Evolutionary conservation across 2,888 invertebrate genomes (phyloP).

Genomic region (Gastracanthus pulcherrimus): DNA sequence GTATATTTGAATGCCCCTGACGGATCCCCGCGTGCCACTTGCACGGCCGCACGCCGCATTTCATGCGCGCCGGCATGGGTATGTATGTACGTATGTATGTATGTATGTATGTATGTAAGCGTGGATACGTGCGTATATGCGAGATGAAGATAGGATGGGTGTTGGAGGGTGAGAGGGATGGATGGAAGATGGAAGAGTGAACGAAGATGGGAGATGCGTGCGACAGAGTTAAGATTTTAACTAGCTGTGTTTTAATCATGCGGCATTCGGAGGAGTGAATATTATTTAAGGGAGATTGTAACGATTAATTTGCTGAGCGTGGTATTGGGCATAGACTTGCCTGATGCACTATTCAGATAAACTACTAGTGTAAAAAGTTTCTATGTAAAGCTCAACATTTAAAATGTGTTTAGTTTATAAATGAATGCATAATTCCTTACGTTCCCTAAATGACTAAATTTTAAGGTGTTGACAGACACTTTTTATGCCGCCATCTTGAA

Average conservation of each 20-base stretch:
- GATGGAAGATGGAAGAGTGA: background rate
- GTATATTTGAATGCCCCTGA: constrained; percentile 75
- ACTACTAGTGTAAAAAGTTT: no score
- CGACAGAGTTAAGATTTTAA: background rate
- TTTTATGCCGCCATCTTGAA: no score
- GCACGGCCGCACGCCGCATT: constrained; percentile 57
- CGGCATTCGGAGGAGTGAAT: no score
- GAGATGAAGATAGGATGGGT: background rate
- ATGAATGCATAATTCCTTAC: no score
- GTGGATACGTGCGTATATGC: background rate
- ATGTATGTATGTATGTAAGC: background rate
- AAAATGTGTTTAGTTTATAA: no score
- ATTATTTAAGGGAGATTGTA: no score
- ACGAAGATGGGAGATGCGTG: background rate
- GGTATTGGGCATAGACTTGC: no score
- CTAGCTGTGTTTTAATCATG: background rate
- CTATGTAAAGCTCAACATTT: no score
- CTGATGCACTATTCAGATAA: no score
- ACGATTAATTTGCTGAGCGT: no score
- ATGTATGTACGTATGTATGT: background rate
- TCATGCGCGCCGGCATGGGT: constrained; percentile 2
- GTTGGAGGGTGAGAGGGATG: background rate
- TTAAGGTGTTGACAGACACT: no score
- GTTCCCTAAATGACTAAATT: no score
- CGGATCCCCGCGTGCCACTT: constrained; percentile 73